Evolutionary conservation across 1,140 invertebrate genomes (phyloP), one percentile per base, ranked within the genome.

Genomic region (Drosophila kepulauana): DNA sequence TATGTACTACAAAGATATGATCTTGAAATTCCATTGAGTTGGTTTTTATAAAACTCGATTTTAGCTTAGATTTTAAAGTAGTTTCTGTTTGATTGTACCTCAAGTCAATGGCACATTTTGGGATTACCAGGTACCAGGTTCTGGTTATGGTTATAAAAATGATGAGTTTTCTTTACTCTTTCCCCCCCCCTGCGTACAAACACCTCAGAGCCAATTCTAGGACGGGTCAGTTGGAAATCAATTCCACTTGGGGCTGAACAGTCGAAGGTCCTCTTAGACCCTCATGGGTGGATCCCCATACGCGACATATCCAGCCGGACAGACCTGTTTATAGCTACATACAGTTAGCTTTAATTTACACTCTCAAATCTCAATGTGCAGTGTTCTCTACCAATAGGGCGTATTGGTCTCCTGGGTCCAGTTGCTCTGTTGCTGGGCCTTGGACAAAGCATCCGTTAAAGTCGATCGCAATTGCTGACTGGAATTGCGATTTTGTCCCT

Each of bases 311-410:
- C 30, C 58, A 70, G 61, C 30, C 48, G 33, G 35, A 74, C 65
- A 61, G 56, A 68, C 38, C 71, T 56, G 64, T 25, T 58, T 67
- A 41, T 28, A 73, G 63, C 64, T 67, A 25, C 20, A n/a, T n/a
- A 59, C 16, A 46, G 20, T 68, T 43, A 61, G 71, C 65, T 15
- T 28, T 5, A 16, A n/a, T 25, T 16, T 51, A 43, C 11, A 43
- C 28, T 67, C 51, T 43, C 28, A 38, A 38, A 33, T 28, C 15
- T 20, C 20, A 25, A 54, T 38, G 35, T 59, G 48, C 16, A 25
- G 30, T 6, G 30, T 43, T 75, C 20, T 38, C 80, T 90, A 92
- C 91, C 91, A 92, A 80, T 92, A 92, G n/a, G 91, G 91, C 15
- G 85, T 89, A 72, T 76, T 74, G 2, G 91, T 52, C 52, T 92